These are phyloP conservation scores for Arctia plantaginis DNA, from an alignment of 2,888 invertebrate species.

Conservation along the genomic window DNA sequence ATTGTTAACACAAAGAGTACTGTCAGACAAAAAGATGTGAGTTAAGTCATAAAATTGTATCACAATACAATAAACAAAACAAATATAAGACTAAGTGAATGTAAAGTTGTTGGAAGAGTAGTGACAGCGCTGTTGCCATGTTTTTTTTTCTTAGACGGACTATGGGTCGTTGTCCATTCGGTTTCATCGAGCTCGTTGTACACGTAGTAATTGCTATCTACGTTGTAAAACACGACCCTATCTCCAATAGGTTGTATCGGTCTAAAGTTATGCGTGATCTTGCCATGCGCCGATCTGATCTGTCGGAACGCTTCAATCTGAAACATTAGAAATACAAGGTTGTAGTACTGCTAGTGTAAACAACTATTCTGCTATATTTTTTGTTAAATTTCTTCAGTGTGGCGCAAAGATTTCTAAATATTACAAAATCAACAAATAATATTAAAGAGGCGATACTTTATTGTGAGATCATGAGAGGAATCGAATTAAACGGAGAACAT, in stretches of 20 bases:
- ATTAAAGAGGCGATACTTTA: slow-evolving; percentile 14
- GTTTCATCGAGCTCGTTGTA: slow-evolving; percentile 79
- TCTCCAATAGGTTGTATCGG: slow-evolving; percentile 93
- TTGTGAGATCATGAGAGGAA: slow-evolving; percentile 9
- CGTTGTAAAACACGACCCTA: slow-evolving; percentile 88
- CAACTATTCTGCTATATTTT: slow-evolving; percentile 6
- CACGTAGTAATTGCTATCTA: slow-evolving; percentile 77
- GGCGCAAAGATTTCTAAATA: slow-evolving; percentile 19
- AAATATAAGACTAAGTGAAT: slow-evolving; percentile 41
- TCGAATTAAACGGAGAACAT: background rate
- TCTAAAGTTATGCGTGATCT: slow-evolving; percentile 92
- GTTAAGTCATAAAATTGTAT: slow-evolving; percentile 22
- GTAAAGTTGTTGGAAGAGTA: slow-evolving; percentile 30
- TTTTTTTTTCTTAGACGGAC: slow-evolving; percentile 59
- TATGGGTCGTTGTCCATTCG: slow-evolving; percentile 57
- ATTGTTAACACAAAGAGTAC: background rate
- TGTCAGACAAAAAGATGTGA: background rate
- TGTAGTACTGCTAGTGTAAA: slow-evolving; percentile 8
- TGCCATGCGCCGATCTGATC: slow-evolving; percentile 88
- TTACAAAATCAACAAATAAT: slow-evolving; percentile 21
- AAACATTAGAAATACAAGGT: slow-evolving; percentile 31
- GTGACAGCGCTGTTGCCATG: slow-evolving; percentile 52
- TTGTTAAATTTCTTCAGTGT: slow-evolving; percentile 1
- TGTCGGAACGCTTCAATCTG: slow-evolving; percentile 91
- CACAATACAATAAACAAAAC: slow-evolving; percentile 39